Evolutionary conservation across 2,888 invertebrate genomes (phyloP).

Genomic region (Chrysotoxum bicinctum): DNA sequence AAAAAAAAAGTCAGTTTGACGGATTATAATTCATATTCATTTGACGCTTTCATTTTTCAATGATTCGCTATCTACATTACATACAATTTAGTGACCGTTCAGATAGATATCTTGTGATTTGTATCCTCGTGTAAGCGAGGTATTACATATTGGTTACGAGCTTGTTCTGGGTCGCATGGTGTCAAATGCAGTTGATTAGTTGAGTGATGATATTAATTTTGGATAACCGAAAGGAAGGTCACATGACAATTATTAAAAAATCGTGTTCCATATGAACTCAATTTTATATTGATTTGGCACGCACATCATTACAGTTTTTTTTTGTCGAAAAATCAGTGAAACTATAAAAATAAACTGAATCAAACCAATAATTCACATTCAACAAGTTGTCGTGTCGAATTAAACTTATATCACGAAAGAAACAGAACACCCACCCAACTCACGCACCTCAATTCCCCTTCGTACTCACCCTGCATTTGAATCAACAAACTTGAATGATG

Average conservation of each 20-base stretch:
- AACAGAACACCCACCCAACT: constrained; percentile 6
- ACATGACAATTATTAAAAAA: neutral
- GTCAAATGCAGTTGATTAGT: no score
- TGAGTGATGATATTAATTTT: no score
- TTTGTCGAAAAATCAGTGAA: neutral
- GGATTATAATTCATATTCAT: no score
- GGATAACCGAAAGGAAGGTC: neutral
- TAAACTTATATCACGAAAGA: neutral
- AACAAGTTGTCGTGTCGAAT: constrained; percentile 30
- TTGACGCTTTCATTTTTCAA: no score
- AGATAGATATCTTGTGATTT: no score
- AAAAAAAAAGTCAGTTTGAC: no score
- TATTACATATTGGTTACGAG: no score
- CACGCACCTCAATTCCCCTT: neutral
- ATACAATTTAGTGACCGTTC: no score
- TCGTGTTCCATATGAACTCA: neutral
- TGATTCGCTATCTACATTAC: no score
- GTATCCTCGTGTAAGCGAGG: no score
- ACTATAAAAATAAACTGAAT: neutral
- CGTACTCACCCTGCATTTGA: neutral
- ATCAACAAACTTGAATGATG: constrained; percentile 12
- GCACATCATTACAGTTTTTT: neutral
- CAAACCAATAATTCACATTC: constrained; percentile 47
- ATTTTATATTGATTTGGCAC: neutral
- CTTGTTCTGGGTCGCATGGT: no score